phyloP scores from a whole-genome alignment of 2,797 vertebrate genomes.

The Lagodon rhomboides region DNA sequence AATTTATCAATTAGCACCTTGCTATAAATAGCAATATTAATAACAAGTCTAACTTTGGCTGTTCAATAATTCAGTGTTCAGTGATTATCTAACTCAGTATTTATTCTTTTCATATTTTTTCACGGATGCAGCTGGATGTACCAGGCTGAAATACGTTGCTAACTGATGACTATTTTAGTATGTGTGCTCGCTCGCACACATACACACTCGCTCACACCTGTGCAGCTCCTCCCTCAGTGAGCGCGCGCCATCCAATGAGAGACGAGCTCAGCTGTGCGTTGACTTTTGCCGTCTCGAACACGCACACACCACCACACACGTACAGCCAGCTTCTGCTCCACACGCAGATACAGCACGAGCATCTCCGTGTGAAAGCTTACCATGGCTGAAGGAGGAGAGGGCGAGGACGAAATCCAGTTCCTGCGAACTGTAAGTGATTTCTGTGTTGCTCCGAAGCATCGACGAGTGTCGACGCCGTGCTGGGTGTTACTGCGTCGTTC shows the following conservation, averaged over 20 bases:
- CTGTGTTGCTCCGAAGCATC: background rate
- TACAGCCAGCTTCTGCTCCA: conserved; percentile 7
- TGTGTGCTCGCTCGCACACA: background rate
- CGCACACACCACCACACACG: conserved; percentile 1
- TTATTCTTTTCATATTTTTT: too few relatives aligned
- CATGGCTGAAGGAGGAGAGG: conserved; percentile 87
- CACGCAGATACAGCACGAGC: conserved; percentile 37
- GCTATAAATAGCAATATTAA: too few relatives aligned
- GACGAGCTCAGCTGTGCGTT: conserved; percentile 11
- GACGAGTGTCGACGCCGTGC: background rate
- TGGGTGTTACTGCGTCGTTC: conserved; percentile 39
- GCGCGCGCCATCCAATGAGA: conserved; percentile 65
- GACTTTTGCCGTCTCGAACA: background rate
- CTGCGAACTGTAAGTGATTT: conserved; percentile 84
- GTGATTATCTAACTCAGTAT: too few relatives aligned
- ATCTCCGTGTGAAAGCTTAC: conserved; percentile 54
- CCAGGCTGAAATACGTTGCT: too few relatives aligned
- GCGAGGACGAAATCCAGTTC: conserved; percentile 88
- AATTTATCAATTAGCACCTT: too few relatives aligned
- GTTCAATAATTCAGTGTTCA: too few relatives aligned
- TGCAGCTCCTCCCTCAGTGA: conserved; percentile 64
- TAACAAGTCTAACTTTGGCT: too few relatives aligned
- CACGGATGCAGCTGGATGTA: too few relatives aligned
- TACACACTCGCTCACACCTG: conserved; percentile 53
- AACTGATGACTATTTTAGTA: too few relatives aligned